These are phyloP conservation scores for Gadus macrocephalus DNA, from an alignment of 2,113 vertebrate genomes.

Conservation along the genomic window DNA sequence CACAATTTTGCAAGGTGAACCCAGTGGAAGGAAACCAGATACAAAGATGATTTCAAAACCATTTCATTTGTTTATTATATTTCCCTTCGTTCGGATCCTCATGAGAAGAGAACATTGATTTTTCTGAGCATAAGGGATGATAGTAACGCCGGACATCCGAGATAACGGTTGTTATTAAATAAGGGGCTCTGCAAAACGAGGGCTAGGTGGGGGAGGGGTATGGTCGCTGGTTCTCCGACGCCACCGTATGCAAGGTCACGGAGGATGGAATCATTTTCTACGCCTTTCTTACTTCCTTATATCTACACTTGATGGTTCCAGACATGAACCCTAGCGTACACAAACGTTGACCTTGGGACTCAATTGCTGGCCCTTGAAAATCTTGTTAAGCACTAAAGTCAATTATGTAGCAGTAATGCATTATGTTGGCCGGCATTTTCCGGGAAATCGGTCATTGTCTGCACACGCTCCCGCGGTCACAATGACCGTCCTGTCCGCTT, in stretches of 20 bases:
- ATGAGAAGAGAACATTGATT: background rate
- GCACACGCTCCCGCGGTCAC: slow-evolving; percentile 34
- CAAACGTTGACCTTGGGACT: slow-evolving; percentile 57
- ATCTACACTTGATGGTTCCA: too few relatives aligned
- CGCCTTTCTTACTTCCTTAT: background rate
- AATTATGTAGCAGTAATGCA: slow-evolving; percentile 67
- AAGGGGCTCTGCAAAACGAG: background rate
- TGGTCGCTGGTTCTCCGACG: background rate
- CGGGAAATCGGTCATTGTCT: slow-evolving; percentile 68
- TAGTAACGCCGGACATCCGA: slow-evolving; percentile 7
- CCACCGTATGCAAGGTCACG: slow-evolving; percentile 38
- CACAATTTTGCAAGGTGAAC: background rate
- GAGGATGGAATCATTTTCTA: slow-evolving; percentile 38
- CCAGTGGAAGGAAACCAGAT: background rate
- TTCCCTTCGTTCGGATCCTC: background rate
- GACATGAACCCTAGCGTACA: slow-evolving; percentile 16
- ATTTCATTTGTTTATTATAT: background rate
- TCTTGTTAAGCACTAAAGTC: slow-evolving; percentile 58
- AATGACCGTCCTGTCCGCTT: slow-evolving; percentile 50
- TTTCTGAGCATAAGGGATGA: background rate
- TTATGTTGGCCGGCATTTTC: slow-evolving; percentile 54
- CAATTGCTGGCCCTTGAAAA: slow-evolving; percentile 48
- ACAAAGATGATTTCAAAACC: background rate
- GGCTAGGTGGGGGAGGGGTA: background rate
- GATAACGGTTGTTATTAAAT: background rate